Evolutionary conservation across 2,113 vertebrate species (phyloP).

Genomic region (Psittacus erithacus): DNA sequence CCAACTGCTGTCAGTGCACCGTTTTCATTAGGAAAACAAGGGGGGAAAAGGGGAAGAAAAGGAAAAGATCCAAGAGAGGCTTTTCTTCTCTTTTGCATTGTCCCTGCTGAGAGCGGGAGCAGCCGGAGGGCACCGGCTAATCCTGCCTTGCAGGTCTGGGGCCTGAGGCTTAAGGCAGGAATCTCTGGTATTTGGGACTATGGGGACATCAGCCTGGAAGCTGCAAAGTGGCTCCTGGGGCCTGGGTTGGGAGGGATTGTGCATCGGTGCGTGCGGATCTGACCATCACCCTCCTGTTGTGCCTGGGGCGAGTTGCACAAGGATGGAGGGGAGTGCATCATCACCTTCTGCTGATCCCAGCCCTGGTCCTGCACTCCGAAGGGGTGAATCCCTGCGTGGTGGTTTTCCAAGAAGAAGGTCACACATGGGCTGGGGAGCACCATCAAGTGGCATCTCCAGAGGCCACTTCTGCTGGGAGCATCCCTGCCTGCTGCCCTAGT

Average conservation of each 20-base stretch:
- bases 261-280: not conserved
- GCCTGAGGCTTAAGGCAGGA: conserved; percentile 30
- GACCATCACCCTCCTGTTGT: not conserved
- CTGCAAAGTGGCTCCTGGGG: not conserved
- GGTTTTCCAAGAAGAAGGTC: not conserved
- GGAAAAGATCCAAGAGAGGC: not conserved
- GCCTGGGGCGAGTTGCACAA: not conserved
- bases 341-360: not conserved
- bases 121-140: conserved; percentile 31
- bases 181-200: conserved; percentile 53
- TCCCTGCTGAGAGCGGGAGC: not conserved
- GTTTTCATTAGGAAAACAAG: not conserved
- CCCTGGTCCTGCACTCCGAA: not conserved
- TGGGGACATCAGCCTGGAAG: not conserved
- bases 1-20: not conserved
- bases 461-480: accelerated
- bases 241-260: not conserved
- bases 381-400: not conserved
- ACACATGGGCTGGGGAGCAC: not conserved
- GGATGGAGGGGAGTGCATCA: not conserved
- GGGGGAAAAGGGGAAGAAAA: not conserved
- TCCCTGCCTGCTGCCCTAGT: not conserved
- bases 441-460: accelerated
- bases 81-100: not conserved
- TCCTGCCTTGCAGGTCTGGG: conserved; percentile 42